Evolutionary conservation across 37 sponge, comb jelly and placozoan genomes (phyloP).

Genomic region (Ephydatia muelleri): DNA sequence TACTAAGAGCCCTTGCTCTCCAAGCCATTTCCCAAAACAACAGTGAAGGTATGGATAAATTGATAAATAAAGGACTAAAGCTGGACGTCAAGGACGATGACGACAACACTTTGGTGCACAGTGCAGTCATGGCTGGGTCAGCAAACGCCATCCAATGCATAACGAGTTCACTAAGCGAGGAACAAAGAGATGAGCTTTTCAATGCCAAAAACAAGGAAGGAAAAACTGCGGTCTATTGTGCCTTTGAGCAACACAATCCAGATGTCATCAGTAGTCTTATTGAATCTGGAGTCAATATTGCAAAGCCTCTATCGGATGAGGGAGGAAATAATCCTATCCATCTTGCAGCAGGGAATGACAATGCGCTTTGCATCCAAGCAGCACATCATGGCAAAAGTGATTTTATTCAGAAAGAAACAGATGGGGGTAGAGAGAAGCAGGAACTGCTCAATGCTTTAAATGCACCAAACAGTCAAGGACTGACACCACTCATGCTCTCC

Average conservation of each 20-base stretch:
- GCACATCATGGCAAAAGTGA: neutral
- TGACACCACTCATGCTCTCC: conserved; percentile 48
- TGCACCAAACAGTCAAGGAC: neutral
- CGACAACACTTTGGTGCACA: neutral
- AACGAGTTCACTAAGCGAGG: neutral
- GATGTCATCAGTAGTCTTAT: neutral
- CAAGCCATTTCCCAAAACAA: neutral
- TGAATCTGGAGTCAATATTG: neutral
- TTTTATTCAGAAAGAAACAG: neutral
- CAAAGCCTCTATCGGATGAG: neutral
- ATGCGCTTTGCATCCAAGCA: neutral
- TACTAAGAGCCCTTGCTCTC: conserved; percentile 6
- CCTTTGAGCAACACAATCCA: neutral
- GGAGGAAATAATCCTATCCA: neutral
- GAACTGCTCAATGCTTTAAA: neutral
- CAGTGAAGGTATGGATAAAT: neutral
- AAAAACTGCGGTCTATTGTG: neutral
- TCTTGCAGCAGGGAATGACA: neutral
- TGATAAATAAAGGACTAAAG: neutral
- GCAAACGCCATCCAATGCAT: neutral
- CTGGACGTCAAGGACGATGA: neutral
- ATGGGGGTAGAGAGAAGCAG: neutral
- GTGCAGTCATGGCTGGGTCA: neutral
- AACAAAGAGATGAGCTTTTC: neutral
- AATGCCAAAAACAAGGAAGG: neutral